Conservation (phyloP, 2,113 vertebrate genomes). For the Sylvilagus bachmani region DNA sequence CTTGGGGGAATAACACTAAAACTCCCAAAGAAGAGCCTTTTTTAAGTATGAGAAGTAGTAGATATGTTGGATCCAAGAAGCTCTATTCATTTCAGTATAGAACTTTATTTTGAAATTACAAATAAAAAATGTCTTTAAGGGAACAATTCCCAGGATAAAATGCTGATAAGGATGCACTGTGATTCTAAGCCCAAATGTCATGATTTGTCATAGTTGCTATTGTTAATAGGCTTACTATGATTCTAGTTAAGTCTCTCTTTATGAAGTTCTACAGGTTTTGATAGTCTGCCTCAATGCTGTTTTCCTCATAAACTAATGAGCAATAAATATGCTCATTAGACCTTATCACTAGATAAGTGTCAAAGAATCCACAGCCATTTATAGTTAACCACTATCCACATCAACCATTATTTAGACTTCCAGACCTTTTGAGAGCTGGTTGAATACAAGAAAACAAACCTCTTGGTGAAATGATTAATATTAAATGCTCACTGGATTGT, state of each 20-base stretch:
- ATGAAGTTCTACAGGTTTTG: not conserved
- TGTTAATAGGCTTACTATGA: not conserved
- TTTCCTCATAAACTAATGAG: not conserved
- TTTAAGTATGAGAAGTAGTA: not conserved
- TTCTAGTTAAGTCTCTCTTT: not conserved
- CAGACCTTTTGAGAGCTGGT: conserved; percentile 24
- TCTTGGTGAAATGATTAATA: conserved; percentile 1
- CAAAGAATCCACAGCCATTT: not conserved
- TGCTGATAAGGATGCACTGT: not conserved
- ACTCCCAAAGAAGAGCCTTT: not conserved
- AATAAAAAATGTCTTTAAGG: not conserved
- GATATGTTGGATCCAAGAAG: not conserved
- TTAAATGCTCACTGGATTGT: conserved; percentile 17
- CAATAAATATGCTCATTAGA: not conserved
- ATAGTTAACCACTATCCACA: not conserved
- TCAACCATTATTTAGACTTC: conserved; percentile 23
- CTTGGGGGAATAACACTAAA: not conserved
- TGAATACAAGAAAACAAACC: conserved; percentile 6
- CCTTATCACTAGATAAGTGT: not conserved
- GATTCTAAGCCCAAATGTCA: not conserved
- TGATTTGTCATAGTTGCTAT: not conserved
- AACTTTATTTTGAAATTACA: not conserved
- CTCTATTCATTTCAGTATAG: not conserved
- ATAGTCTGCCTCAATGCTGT: not conserved
- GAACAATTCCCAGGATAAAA: not conserved